Base-by-base conservation (phyloP, 2,113 vertebrate genomes). In the Emydura subglobosa region DNA sequence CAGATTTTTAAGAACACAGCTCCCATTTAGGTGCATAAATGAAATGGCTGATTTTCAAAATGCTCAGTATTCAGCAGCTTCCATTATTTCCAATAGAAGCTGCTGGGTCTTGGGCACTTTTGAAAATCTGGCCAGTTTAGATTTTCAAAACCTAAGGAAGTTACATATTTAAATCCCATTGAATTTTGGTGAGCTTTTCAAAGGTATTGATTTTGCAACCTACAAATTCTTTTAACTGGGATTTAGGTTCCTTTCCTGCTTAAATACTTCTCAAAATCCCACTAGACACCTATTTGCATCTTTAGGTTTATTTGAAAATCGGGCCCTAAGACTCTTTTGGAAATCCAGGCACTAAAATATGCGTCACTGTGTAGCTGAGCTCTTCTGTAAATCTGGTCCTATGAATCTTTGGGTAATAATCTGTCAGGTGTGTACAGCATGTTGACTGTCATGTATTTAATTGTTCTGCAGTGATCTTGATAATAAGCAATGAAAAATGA, bases 401-500 rank as follows among this genome's bases (percentile, higher is more conserved):
- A 50, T 84, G 81, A 68, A 50, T 83, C 47, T 83, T 84, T 31
- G 22, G 31, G n/a, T 68, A 65, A 53, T 91, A 90, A 90, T 78
- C 55, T 1, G 2, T 47, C 47, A 80, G 61, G 39, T 94, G 65
- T 78, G n/a, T 72, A n/a, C 90, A 82, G 34, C 42, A 2, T 17
- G 54, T 92, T 96, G 74, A 42, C 79, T 95, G 57, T 57, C 87
- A 47, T 86, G 92, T 79, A 85, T 89, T 89, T 65, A 87, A 88
- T 92, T 68, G 82, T 90, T 96, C 81, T 82, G 39, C 83, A 83
- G 81, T 74, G 42, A 92, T 42, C 74, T 89, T 86, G 91, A 79
- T 57, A 81, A 92, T 87, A 95, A 86, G 87, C 94, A 94, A 44
- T 54, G 86, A 90, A 95, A 95, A 95, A 92, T 89, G 54, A 95